Evolutionary conservation across 2,888 invertebrate genomes (phyloP).

Genomic region (Trachelus iudaicus): DNA sequence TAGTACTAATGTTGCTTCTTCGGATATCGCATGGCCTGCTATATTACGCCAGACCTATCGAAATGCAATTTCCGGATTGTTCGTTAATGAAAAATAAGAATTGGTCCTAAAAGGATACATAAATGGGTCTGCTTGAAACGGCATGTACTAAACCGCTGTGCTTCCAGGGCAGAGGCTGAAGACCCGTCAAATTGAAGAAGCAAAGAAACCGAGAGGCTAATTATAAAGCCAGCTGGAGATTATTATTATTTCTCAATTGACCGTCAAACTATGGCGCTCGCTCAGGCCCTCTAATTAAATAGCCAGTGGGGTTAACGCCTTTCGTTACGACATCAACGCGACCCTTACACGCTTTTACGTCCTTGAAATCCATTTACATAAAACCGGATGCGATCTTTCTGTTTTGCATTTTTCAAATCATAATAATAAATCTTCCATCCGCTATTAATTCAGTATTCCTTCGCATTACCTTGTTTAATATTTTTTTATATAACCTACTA

Average conservation of each 20-base stretch:
- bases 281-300: conserved; percentile 50
- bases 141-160: neutral
- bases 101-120: neutral
- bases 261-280: conserved; percentile 39
- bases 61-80: conserved; percentile 9
- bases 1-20: neutral
- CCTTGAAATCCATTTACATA: neutral
- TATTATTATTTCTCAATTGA: conserved; percentile 55
- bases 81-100: neutral
- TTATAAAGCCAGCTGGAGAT: conserved; percentile 41
- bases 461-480: neutral
- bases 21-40: neutral
- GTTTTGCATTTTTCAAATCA: neutral
- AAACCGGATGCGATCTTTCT: neutral
- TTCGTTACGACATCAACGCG: conserved; percentile 32
- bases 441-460: neutral
- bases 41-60: neutral
- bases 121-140: neutral
- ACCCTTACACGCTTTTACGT: neutral
- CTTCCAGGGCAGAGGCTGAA: neutral
- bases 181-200: conserved; percentile 4
- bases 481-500: neutral
- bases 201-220: conserved; percentile 18
- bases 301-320: conserved; percentile 49
- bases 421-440: neutral